Base-by-base conservation (phyloP, 2,888 invertebrate species). In the Brenthis hecate region DNA sequence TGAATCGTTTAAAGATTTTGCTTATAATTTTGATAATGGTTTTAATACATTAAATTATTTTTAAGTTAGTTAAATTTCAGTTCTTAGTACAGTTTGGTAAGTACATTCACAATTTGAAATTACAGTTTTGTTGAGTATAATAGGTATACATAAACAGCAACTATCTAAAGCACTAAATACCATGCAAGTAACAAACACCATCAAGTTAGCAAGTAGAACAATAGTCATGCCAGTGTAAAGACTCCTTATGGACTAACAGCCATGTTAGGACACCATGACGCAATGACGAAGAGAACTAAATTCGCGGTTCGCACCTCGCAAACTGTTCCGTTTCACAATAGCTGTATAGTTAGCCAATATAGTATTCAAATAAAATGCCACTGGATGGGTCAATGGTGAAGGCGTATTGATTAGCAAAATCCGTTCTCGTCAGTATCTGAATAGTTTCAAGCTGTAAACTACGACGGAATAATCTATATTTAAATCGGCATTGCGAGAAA, bases 241-340 rank as follows among this genome's bases (percentile, higher is more conserved):
- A 56, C 43, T 43, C 58, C 23, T 66, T 64, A 56, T 16, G 57
- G 61, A 72, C 56, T 54, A 66, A 66, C 57, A 68, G 69, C 65
- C 68, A 66, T 62, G 66, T 68, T 72, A 72, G 70, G 66, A 62
- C 55, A 53, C 51, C 58, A 64, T 74, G 75, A 71, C 71, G 75
- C 74, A 75, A 76, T 62, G 51, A 48, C 64, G 54, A 64, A 65
- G 65, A 65, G 68, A 72, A 70, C 69, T 66, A 66, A 65, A 65
- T 70, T 70, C 65, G 67, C 65, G 51, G 23, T 61, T 67, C 28
- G 28, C 53, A 36, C 62, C 53, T 23, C 65, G 68, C 56, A 54
- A 65, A 65, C 36, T 50, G 47, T 61, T 64, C 51, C 36, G 57
- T 69, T 69, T 72, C 65, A 63, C 70, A 69, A 72, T 68, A 69